Base-by-base conservation (phyloP, 2,888 invertebrate genomes). In the Lycocerus yunnanus region DNA sequence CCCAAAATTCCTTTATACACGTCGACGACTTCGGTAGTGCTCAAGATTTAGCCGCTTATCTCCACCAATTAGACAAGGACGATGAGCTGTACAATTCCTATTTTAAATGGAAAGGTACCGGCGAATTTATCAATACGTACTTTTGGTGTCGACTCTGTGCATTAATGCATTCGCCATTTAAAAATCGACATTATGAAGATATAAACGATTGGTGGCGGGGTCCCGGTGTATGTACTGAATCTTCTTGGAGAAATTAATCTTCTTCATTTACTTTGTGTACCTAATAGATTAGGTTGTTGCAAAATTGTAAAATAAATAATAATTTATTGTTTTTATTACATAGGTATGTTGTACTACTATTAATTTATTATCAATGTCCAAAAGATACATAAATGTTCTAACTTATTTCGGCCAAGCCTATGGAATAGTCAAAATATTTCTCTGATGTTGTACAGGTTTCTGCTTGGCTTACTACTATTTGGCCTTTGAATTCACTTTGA, bases 141-240 rank as follows among this genome's bases (percentile, higher is more conserved):
- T 97, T 96, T 88, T 96, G 96, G 92, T 97, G 97, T 85, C 92
- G 97, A 59, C 89, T 97, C 74, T 97, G 97, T 86, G 93, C 95
- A 5, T 91, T 95, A 92, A 87, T 95, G 78, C 95, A 96, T 86
- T 94, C 94, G 2, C 89, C 89, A 68, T 85, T 88, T 65, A 83
- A 81, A 74, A 82, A 87, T 15, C 89, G 90, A 82, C 90, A 91
- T 86, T 96, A 95, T 88, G 88, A 90, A 68, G 95, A 97, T 86
- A 92, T 97, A 76, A 96, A 97, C 86, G 93, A 93, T 78, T 98
- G 98, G 97, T 97, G 97, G 97, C 91, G 97, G 78, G 94, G 94
- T 1, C 89, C 91, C 0, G 92, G 92, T 77, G 91, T 94, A 13
- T 97, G 97, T 87, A 95, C 95, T 67, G 75, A 78, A 58, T 90